Evolutionary conservation across 2,888 invertebrate species (phyloP), one percentile per base, ranked within the genome.

Genomic region (Aplocera efformata): DNA sequence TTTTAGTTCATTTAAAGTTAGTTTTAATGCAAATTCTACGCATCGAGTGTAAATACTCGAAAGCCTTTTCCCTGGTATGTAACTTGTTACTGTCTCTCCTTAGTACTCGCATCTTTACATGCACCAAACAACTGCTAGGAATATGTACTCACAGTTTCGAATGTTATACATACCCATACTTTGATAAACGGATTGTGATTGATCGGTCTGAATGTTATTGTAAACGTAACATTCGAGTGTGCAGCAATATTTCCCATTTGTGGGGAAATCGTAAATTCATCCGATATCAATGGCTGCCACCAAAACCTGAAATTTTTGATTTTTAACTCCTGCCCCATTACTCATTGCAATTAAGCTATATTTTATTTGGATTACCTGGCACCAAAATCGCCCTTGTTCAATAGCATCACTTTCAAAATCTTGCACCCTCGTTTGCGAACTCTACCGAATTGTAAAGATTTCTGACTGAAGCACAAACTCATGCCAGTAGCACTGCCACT

Each of bases 171-270:
- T 58, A 88, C 88, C 86, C 85, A 85, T 48, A 83, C 74, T 79
- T 88, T 88, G 24, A 86, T 73, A 42, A 86, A 88, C 0, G 88
- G 84, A 50, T 88, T 80, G 28, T 88, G 69, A 21, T 76, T 67
- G 10, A 58, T 60, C 1, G 93, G 93, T 58, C 90, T 88, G 65
- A 92, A 93, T 11, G 82, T 88, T 22, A 93, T 89, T 11, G 89
- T 89, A 58, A 93, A 92, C 1, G 90, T 90, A 0, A 92, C 89
- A 49, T 91, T 90, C 50, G 90, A 90, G 21, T 90, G 91, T 0
- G 93, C 90, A 2, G 92, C 89, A 46, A 92, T 90, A 53, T 90
- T 91, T 3, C 94, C 94, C 38, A 89, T 81, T 52, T 80, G 72
- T 0, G 94, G 94, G 1, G 72, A 69, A 51, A 94, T 90, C 4